Conservation (phyloP, 2,113 vertebrate genomes). For the Paratilapia polleni region DNA sequence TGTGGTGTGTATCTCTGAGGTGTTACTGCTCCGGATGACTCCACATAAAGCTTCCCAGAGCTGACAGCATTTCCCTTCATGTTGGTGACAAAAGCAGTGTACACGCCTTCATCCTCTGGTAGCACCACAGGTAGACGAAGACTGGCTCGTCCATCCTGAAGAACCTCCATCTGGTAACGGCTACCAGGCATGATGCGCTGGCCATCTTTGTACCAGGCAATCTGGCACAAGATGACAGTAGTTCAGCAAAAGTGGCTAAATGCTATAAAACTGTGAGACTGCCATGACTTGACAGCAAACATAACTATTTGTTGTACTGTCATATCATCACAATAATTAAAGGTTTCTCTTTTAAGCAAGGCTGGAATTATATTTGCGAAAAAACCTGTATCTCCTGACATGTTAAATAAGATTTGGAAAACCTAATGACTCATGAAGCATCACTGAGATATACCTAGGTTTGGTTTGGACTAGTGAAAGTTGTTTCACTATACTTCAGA, state of each 20-base stretch:
- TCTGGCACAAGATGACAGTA: slow-evolving; percentile 72
- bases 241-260: not conserved
- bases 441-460: not conserved
- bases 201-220: slow-evolving; percentile 98
- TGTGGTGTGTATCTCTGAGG: slow-evolving; percentile 88
- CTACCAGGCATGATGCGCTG: slow-evolving; percentile 89
- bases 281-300: not conserved
- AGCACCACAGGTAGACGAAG: slow-evolving; percentile 89
- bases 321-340: not conserved
- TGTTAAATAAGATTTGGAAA: not conserved
- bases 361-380: not conserved
- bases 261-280: not conserved
- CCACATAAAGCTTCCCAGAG: slow-evolving; percentile 94
- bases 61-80: slow-evolving; percentile 94
- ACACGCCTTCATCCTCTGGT: slow-evolving; percentile 97
- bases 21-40: slow-evolving; percentile 85
- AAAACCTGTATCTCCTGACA: not conserved
- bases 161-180: slow-evolving; percentile 89
- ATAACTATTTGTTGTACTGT: not conserved
- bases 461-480: not conserved
- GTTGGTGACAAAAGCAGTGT: slow-evolving; percentile 92
- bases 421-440: not conserved
- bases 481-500: not conserved
- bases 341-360: not conserved
- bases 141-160: slow-evolving; percentile 92